Evolutionary conservation across 2,888 invertebrate species (phyloP).

Genomic region (Lithophane ornitopus): DNA sequence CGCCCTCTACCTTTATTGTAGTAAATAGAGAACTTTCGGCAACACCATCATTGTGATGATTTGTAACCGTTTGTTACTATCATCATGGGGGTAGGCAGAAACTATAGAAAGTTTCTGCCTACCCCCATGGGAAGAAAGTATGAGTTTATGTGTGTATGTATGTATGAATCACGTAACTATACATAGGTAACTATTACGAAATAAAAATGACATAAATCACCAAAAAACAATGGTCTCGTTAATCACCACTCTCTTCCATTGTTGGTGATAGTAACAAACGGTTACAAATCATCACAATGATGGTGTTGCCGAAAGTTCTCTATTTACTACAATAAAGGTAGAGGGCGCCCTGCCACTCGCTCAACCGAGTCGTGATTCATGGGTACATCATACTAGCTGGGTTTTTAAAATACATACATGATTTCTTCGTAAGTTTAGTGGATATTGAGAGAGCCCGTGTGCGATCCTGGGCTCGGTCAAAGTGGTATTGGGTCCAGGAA

Average conservation of each 20-base stretch:
- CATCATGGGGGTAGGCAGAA: no score
- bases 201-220: conserved; percentile 41
- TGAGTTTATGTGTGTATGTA: no score
- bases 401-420: neutral
- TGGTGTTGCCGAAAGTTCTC: conserved; percentile 72
- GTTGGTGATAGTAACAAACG: conserved; percentile 69
- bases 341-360: conserved; percentile 73
- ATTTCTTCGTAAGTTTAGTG: no score
- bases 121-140: no score
- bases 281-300: conserved; percentile 74
- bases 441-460: neutral
- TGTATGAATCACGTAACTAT: neutral
- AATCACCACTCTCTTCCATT: conserved; percentile 62
- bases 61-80: conserved; percentile 73
- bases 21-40: conserved; percentile 77
- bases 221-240: conserved; percentile 52
- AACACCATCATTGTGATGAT: conserved; percentile 70
- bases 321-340: conserved; percentile 79
- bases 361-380: conserved; percentile 72
- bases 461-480: neutral
- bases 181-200: conserved; percentile 12
- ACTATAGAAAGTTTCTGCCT: no score
- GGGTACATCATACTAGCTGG: conserved; percentile 32
- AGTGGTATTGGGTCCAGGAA: neutral
- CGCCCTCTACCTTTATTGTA: conserved; percentile 75